A percentile compares a stretch with the other conserved stretches of the same genome.
These are phyloP conservation scores for Drosophila infuscata DNA, from an alignment of 2,888 invertebrate genomes.

Conservation along the genomic window DNA sequence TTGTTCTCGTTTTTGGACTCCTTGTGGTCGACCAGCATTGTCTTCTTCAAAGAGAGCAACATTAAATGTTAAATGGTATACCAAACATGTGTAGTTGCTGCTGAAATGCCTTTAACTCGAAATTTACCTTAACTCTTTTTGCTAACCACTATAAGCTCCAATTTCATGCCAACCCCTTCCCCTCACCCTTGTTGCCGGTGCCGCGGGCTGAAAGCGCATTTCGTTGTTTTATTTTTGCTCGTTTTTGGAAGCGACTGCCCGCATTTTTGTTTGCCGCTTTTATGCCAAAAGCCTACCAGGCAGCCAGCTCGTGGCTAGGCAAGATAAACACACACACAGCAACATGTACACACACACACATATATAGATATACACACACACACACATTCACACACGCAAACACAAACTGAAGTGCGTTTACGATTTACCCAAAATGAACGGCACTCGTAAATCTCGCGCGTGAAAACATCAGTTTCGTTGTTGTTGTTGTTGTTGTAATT, in stretches of 20 bases:
- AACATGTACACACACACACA: constrained; percentile 1
- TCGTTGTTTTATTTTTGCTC: constrained; percentile 57
- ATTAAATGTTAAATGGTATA: constrained; percentile 60
- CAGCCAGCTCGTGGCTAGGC: constrained; percentile 51
- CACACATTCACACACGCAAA: constrained; percentile 3
- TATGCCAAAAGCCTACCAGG: constrained; percentile 64
- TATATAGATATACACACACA: constrained; percentile 7
- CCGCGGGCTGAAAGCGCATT: constrained; percentile 61
- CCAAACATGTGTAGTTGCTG: constrained; percentile 29
- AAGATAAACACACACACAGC: constrained; percentile 68
- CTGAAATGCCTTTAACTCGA: constrained; percentile 51
- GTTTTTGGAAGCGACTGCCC: constrained; percentile 60
- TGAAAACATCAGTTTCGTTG: constrained; percentile 74
- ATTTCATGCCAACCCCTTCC: background rate
- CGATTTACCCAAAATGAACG: constrained; percentile 73
- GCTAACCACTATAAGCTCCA: constrained; percentile 1
- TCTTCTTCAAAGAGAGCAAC: constrained; percentile 58
- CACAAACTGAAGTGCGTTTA: constrained; percentile 64
- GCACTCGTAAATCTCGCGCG: constrained; percentile 76
- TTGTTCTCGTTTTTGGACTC: constrained; percentile 35
- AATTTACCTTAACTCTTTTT: constrained; percentile 19
- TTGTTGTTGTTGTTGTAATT: constrained; percentile 8
- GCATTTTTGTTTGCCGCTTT: constrained; percentile 71
- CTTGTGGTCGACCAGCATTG: constrained; percentile 47
- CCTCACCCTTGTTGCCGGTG: constrained; percentile 4